These are phyloP conservation scores for Orthonychiurus folsomi DNA, from an alignment of 2,888 invertebrate genomes.

Conservation along the genomic window DNA sequence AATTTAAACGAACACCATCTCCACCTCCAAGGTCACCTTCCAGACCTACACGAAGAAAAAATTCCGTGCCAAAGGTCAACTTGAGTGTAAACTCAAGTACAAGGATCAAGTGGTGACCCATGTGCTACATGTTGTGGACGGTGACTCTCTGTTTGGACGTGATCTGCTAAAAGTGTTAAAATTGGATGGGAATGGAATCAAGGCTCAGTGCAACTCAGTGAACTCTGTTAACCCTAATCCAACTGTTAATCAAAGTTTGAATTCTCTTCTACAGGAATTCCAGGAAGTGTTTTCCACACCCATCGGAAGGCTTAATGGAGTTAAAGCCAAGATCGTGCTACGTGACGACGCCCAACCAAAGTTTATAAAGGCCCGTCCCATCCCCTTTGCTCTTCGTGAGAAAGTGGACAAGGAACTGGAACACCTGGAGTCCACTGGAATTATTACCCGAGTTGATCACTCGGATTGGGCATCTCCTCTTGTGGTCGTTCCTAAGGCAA, in stretches of 20 bases:
- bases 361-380: conserved; percentile 37
- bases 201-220: not conserved
- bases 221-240: no score
- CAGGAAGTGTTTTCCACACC: conserved; percentile 17
- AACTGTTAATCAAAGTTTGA: not conserved
- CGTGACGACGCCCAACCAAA: conserved; percentile 37
- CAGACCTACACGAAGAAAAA: conserved; percentile 13
- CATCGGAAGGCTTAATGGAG: conserved; percentile 29
- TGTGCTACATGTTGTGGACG: conserved; percentile 16
- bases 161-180: conserved; percentile 18
- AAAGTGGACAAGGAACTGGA: conserved; percentile 39
- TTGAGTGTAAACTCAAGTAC: not conserved
- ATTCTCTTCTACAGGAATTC: conserved; percentile 19
- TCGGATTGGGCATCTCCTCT: conserved; percentile 43
- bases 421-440: conserved; percentile 28
- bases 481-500: conserved; percentile 42
- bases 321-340: conserved; percentile 29
- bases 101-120: conserved; percentile 10
- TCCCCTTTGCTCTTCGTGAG: conserved; percentile 41
- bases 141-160: conserved; percentile 23
- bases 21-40: no score
- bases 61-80: conserved; percentile 15
- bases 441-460: conserved; percentile 33
- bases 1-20: no score
- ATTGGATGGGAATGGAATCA: conserved; percentile 19